phyloP scores from a whole-genome alignment of 2,888 invertebrate genomes.

The Acleris sparsana region DNA sequence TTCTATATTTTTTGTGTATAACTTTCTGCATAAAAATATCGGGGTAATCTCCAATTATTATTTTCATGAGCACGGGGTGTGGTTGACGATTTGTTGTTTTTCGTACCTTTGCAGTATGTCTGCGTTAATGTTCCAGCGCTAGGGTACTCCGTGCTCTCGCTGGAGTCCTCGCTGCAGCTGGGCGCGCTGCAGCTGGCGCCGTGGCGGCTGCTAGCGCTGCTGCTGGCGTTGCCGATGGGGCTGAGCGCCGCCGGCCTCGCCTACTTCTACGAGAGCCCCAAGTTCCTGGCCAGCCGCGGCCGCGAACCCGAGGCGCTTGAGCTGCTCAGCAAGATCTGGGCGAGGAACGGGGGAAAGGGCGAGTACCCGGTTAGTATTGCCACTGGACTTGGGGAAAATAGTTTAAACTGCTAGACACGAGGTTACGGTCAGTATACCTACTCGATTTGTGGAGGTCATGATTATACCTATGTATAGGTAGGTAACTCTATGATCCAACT shows the following conservation, averaged over 20 bases:
- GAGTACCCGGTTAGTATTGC: slow-evolving; percentile 45
- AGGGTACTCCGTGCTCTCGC: slow-evolving; percentile 50
- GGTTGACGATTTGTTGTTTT: too few species aligned
- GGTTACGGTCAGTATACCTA: too few species aligned
- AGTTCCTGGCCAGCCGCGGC: slow-evolving; percentile 86
- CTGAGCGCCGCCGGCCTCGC: slow-evolving; percentile 80
- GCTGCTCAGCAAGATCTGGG: slow-evolving; percentile 83
- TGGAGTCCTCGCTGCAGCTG: slow-evolving; percentile 49
- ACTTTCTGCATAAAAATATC: too few species aligned
- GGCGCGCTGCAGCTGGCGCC: slow-evolving; percentile 53
- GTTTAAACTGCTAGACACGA: not conserved
- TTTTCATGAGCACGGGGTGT: too few species aligned
- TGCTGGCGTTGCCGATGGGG: slow-evolving; percentile 81
- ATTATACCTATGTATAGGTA: too few species aligned
- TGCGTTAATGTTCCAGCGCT: slow-evolving; percentile 49
- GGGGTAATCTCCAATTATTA: too few species aligned
- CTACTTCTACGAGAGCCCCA: slow-evolving; percentile 88
- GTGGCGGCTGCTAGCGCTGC: slow-evolving; percentile 58
- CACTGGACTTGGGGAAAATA: not conserved
- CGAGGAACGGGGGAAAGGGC: slow-evolving; percentile 70
- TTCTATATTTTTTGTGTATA: too few species aligned
- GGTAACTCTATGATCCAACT: too few species aligned
- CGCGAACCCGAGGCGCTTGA: slow-evolving; percentile 83
- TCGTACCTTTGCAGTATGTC: too few species aligned
- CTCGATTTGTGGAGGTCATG: too few species aligned